Evolutionary conservation across 1,140 invertebrate genomes (phyloP), one percentile per base, ranked within the genome.

Genomic region (Drosophila pectinifera): DNA sequence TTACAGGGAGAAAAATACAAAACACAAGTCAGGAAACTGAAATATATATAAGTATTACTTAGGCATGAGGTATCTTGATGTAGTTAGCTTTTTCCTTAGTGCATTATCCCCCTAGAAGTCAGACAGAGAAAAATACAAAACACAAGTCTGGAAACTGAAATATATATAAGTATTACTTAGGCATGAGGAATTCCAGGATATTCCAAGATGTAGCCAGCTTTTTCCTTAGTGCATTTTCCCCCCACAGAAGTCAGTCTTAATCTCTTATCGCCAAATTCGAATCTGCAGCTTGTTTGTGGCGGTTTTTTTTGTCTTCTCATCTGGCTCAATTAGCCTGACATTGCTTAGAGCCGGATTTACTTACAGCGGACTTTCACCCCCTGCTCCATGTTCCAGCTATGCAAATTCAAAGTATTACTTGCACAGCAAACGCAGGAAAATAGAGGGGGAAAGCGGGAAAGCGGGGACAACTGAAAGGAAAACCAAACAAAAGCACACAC

Each of bases 401-500:
- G 57, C 38, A 75, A 75, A 75, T 76, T 78, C 54, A 41, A 56
- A 63, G 76, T 68, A 83, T 79, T 70, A 73, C 54, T 85, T 85
- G 68, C 65, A 68, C 51, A 67, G 68, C 58, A 74, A 70, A 81
- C 64, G 59, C 58, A 46, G 54, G 3, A 41, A 16, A 65, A 68
- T n/a, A n/a, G n/a, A n/a, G n/a, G n/a, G n/a, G n/a, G n/a, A 63
- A 59, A 38, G n/a, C 8, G 10, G 10, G 51, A 53, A 48, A 11
- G 22, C 5, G n/a, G 2, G 36, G n/a, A 53, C n/a, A 41, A 14
- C 58, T 62, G 72, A 69, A 83, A 74, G 49, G 75, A 59, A 86
- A 86, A 78, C 82, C 78, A 88, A 78, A 88, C 62, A 86, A 86
- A 86, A 86, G 79, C 79, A 88, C 78, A 88, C 74, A 88, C 26